Evolutionary conservation across 2,888 invertebrate genomes (phyloP), one percentile per base, ranked within the genome.

Genomic region (Tribolium freemani): DNA sequence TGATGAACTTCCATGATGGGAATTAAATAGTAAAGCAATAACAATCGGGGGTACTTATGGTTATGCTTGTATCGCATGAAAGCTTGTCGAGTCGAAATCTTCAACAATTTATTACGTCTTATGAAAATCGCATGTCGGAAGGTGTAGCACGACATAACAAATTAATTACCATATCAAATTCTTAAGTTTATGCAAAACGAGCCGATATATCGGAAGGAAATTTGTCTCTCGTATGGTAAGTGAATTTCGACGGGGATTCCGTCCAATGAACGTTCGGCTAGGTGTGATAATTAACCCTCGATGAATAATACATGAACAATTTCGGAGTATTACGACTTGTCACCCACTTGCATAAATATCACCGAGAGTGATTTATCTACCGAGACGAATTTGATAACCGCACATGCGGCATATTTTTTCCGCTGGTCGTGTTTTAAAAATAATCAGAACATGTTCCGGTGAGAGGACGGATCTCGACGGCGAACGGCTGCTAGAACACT

Each of bases 291-390:
- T 75, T 76, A 77, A 75, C 69, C 57, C 60, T 68, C 64, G 53
- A 76, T 78, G 78, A 78, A 78, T 78, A 76, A 76, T 74, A 78
- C 78, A 78, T 78, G 68, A 72, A 74, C 71, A 69, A 71, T 75
- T 73, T 75, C 69, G 60, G 61, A 54, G 67, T 69, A 71, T 74
- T 74, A 74, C 72, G 72, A 72, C 72, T 74, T 76, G 38, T 38
- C 38, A 38, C 38, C 38, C 38, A 38, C 38, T 38, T 38, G 38
- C 38, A 38, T 38, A 38, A 38, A 38, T 38, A 38, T 9, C 38
- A 38, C 6, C 38, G 38, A 8, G 38, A 38, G 38, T 38, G 38
- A 38, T 38, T 38, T 38, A 38, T 38, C 38, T 38, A 38, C 38
- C 38, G 38, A 38, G 38, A 38, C 38, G 38, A 38, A 38, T 38